phyloP scores from a whole-genome alignment of 2,113 vertebrate species.

The Tonatia bakeri region DNA sequence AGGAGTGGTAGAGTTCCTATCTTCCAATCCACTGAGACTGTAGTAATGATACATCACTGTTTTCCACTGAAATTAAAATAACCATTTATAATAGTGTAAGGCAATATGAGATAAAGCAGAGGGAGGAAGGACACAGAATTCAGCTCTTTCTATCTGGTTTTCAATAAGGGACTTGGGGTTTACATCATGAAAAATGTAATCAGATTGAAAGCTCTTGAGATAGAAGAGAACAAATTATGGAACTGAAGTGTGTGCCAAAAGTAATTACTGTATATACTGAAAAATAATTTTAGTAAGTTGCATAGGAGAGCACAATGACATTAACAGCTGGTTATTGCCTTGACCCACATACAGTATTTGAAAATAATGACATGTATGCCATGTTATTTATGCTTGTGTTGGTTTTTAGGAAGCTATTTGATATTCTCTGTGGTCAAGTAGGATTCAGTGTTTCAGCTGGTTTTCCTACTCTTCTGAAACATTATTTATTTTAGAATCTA shows the following conservation, averaged over 20 bases:
- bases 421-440: neutral
- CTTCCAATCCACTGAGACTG: neutral
- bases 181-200: constrained; percentile 36
- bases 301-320: constrained; percentile 67
- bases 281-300: constrained; percentile 70
- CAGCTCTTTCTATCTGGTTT: neutral
- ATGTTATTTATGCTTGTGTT: constrained; percentile 56
- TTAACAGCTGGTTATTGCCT: constrained; percentile 75
- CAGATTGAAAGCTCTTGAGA: constrained; percentile 48
- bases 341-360: constrained; percentile 64
- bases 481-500: neutral
- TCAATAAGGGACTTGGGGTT: neutral
- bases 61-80: constrained; percentile 2
- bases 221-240: constrained; percentile 61
- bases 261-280: constrained; percentile 59
- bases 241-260: constrained; percentile 48
- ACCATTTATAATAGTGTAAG: neutral
- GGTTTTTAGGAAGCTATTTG: constrained; percentile 43
- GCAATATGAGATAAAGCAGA: neutral
- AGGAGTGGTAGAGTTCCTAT: neutral
- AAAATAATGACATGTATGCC: constrained; percentile 71
- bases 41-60: neutral
- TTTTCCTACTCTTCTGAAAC: neutral
- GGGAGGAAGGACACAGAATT: neutral
- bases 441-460: constrained; percentile 25